Base-by-base conservation (phyloP, 2,888 invertebrate genomes). In the Ochropleura plecta region DNA sequence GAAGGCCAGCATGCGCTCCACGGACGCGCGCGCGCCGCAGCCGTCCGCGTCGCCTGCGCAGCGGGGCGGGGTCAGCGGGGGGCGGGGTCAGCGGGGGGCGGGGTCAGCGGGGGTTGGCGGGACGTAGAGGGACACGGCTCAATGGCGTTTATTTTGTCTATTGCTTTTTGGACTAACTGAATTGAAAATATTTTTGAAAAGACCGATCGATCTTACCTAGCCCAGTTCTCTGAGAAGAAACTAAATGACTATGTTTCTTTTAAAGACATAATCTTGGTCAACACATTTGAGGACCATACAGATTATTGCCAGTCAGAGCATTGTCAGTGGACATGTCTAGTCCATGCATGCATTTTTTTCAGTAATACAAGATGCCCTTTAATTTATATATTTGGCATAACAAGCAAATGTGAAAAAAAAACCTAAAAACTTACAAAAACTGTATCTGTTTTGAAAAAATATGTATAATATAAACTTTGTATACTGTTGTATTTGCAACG, bases 1-100 rank as follows among this genome's bases (percentile, higher is more conserved):
- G 95, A 99, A 99, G 91, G 99, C 98, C 87, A 99, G 97, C 97
- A 99, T 99, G 89, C 98, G 97, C 95, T 99, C 99, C 84, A 99
- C 98, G 16, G 99, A 98, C 73, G 98, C 97, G 90, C 98, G 98
- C 90, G 97, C 97, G 57, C 98, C 97, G 82, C 98, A 97, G 75
- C 82, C 68, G 1, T 90, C 89, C 60, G 83, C 81, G 8, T 90
- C 92, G 85, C 84, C 63, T 20, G 20, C n/a, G 10, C 8, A n/a
- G 3, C 48, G 12, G 49, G 14, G 30, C 42, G 4, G 12, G n/a
- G n/a, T 30, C 3, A 30, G 30, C 30, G 30, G 30, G 30, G 30
- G 3, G 30, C 30, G 30, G 30, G 30, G n/a, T n/a, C n/a, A 0
- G 0, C 0, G 20, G 49, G 30, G 30, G 30, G 30, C 30, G 30